Evolutionary conservation across 2,888 invertebrate species (phyloP).

Genomic region (Orthosia gothica): DNA sequence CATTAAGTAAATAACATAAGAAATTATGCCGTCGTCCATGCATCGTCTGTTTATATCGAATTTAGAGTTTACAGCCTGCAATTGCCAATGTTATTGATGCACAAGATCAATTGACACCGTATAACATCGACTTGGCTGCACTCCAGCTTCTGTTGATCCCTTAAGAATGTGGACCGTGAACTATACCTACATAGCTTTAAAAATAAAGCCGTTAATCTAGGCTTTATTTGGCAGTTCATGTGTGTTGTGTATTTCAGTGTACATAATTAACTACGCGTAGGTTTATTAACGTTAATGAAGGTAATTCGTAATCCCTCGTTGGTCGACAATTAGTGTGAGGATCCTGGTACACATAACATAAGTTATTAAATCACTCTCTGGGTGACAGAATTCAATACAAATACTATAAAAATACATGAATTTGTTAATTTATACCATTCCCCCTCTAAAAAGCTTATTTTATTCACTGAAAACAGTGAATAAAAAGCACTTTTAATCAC

Average conservation of each 20-base stretch:
- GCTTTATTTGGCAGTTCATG: constrained; percentile 11
- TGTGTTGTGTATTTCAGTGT: constrained; percentile 31
- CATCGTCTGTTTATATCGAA: constrained; percentile 13
- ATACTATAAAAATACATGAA: no score
- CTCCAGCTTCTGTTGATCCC: constrained; percentile 55
- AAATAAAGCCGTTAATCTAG: constrained; percentile 41
- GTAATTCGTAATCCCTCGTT: constrained; percentile 27
- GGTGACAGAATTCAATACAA: no score
- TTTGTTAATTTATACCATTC: no score
- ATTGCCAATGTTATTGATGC: constrained; percentile 56
- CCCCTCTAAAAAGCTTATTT: no score
- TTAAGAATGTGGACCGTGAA: constrained; percentile 53
- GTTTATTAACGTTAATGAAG: constrained; percentile 49
- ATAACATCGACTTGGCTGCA: no score
- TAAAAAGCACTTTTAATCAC: no score
- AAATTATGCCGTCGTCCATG: background rate
- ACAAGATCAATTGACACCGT: constrained; percentile 58
- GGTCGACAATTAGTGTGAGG: no score
- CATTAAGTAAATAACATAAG: no score
- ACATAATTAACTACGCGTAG: constrained; percentile 30
- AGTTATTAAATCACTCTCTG: no score
- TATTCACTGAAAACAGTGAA: no score
- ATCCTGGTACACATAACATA: no score
- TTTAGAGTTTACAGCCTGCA: constrained; percentile 19
- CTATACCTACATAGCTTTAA: constrained; percentile 35